Evolutionary conservation across 1,140 invertebrate genomes (phyloP), one percentile per base, ranked within the genome.

Genomic region (Sarcophaga bullata): DNA sequence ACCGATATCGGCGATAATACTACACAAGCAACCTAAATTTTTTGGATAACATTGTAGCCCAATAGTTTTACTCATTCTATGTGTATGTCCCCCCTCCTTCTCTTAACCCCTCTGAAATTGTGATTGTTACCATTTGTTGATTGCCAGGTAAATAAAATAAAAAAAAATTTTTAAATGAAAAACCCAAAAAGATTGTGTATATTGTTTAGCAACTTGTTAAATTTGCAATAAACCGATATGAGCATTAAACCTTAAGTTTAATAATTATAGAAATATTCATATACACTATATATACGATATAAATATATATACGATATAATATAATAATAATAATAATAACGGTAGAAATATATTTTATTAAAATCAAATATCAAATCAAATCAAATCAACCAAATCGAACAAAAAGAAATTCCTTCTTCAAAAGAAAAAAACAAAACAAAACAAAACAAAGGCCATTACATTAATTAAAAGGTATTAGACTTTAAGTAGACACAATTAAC

Each of bases 1-100:
- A 86, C 88, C 82, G 50, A 49, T 25, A 8, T 78, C 11, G 85
- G 85, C 80, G 84, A 85, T 68, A 87, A 87, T 80, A 47, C 76
- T 81, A 89, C 86, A 58, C 48, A 83, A 46, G 54, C 83, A 73
- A 82, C 47, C 49, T 82, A 78, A 50, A 50, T 49, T 72, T 4
- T 49, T 15, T 72, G 15, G 10, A 13, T 37, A 37, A 1, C 25
- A 2, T 4, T 68, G 17, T 68, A n/a, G 54, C 54, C 15, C 2
- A 13, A 37, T 37, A 37, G 25, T 37, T 37, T 37, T 37, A 37
- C 25, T 37, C 54, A 58, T 15, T n/a, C 11, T n/a, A 19, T 19
- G n/a, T 25, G 62, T 68, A 25, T 68, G 17, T n/a, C n/a, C 9
- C n/a, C n/a, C 19, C 62, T 17, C 25, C 25, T 37, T 37, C 25